Evolutionary conservation across 2,113 vertebrate genomes (phyloP), one percentile per base, ranked within the genome.

Genomic region (Corynorhinus townsendii): DNA sequence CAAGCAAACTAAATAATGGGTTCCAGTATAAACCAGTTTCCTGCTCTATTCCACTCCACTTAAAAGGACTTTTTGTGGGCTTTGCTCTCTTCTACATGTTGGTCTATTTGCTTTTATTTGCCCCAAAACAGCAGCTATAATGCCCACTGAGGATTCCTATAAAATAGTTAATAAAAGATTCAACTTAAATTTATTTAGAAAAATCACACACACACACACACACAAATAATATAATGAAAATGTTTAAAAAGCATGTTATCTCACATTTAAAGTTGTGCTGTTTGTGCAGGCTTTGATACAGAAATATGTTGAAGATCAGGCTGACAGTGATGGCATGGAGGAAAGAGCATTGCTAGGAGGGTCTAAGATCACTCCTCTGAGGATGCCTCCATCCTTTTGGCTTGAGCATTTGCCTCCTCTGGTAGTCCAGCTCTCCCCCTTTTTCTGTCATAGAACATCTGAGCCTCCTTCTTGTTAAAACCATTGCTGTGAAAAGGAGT

Each of bases 151-250:
- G 38, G 47, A 54, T 26, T 92, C 43, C 56, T 76, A 45, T 84
- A 80, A 93, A 97, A 96, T 20, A 95, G 12, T 4, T 62, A 86
- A 83, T 49, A 95, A 94, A 94, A 95, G 26, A 20, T 93, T 96
- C 73, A 75, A 73, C 24, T 90, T 89, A 59, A 75, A 54, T 12
- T 83, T 35, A 79, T 91, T 72, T 81, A 95, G 82, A 90, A 96
- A 96, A 93, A 5, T 66, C 43, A 96, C 64, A 66, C 64, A 66
- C 64, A 33, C 64, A 66, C 59, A 64, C 26, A 62, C 59, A 62
- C 59, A 62, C 26, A 28, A 9, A 26, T 24, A 26, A 82, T 15
- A 22, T 64, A 80, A 91, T 2, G 87, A 8, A 54, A 92, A 35
- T 1, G 11, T 62, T 62, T 0, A 0, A 59, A 92, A 86, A 93